Evolutionary conservation across 2,113 vertebrate species (phyloP), one percentile per base, ranked within the genome.

Genomic region (Myrmophylax atrothorax): DNA sequence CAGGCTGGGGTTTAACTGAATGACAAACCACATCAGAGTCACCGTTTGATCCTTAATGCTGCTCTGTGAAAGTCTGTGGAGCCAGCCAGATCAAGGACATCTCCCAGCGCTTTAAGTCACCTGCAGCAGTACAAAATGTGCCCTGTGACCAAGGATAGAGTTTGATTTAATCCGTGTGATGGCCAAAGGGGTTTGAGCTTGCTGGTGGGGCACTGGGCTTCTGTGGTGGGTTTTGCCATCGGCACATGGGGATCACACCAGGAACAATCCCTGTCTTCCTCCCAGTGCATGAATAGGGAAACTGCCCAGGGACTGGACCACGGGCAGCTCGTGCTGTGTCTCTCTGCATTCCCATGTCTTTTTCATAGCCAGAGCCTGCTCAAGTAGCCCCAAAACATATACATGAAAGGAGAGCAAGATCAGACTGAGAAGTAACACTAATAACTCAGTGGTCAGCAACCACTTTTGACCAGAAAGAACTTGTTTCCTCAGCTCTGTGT

Each of bases 181-280:
- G 35, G 60, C 26, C 33, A 14, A 75, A 42, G 14, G 10, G 16
- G 8, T 24, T 44, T 58, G 59, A 83, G 37, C 38, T 62, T 0
- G 0, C 24, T n/a, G 52, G 31, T n/a, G 59, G 19, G 28, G 24
- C 3, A 2, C 19, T 60, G 40, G 8, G 10, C 40, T 93, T 67
- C 35, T 84, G 49, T 6, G 5, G 23, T 4, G 25, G 8, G 18
- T 42, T 93, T 77, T 91, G 56, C 52, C 28, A 4, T 20, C 0
- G 0, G 58, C 17, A n/a, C 24, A 12, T 0, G 1, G 26, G 18
- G 66, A 44, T 70, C 56, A 16, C 60, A 10, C 15, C 6, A 6
- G 5, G 12, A 78, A 31, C 33, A 59, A 5, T 6, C 16, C 14
- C 22, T 0, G 0, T 28, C 11, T 22, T 5, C 14, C 38, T 78